phyloP scores from a whole-genome alignment of 2,113 vertebrate genomes.

The Microtus richardsoni region DNA sequence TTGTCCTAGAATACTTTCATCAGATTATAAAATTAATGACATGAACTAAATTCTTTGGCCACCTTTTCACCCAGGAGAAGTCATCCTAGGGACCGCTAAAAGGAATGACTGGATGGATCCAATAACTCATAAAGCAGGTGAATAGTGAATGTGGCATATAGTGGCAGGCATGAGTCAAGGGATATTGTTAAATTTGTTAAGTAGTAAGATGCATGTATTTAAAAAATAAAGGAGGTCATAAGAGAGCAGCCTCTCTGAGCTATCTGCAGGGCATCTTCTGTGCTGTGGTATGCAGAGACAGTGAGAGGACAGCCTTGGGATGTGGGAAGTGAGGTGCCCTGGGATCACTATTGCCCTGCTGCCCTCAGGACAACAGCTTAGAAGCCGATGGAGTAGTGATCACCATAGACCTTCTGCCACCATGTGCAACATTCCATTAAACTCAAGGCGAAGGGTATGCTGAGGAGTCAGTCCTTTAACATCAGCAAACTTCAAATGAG shows the following conservation, averaged over 20 bases:
- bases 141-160: not conserved
- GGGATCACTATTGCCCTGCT: not conserved
- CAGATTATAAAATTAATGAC: not conserved
- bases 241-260: not conserved
- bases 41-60: not conserved
- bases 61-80: not conserved
- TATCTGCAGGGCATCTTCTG: not conserved
- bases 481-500: not conserved
- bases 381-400: not conserved
- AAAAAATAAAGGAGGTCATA: not conserved
- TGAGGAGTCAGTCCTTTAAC: not conserved
- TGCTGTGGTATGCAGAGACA: not conserved
- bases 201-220: not conserved
- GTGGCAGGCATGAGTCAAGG: not conserved
- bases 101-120: not conserved
- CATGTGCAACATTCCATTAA: not conserved
- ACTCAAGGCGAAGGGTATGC: fast-evolving
- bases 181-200: not conserved
- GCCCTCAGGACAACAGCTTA: not conserved
- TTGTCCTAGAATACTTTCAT: conserved; percentile 6
- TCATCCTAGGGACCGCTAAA: not conserved
- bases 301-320: too few species aligned
- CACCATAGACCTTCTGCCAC: not conserved
- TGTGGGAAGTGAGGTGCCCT: not conserved
- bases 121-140: not conserved